A percentile compares a stretch with the other conserved stretches of the same genome.
phyloP scores from a whole-genome alignment of 2,888 invertebrate genomes.

The Luperina testacea region DNA sequence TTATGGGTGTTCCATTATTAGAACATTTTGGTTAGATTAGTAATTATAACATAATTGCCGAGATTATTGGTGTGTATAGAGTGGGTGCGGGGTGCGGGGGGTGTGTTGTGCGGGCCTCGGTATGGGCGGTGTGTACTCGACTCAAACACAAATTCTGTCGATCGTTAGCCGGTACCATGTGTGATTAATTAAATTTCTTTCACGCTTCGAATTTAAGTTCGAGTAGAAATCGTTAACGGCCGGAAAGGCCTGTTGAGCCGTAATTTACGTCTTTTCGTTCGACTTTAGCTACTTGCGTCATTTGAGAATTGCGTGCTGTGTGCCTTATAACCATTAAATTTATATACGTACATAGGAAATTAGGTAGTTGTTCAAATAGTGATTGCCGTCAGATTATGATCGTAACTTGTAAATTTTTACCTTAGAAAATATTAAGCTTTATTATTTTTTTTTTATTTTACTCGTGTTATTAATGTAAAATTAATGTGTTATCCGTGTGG shows the following conservation, averaged over 20 bases:
- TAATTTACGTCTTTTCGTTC: conserved; percentile 87
- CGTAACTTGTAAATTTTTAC: conserved; percentile 77
- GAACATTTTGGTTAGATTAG: conserved; percentile 49
- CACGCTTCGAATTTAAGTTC: conserved; percentile 85
- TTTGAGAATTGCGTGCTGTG: conserved; percentile 86
- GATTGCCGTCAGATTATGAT: conserved; percentile 83
- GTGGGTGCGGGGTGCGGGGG: conserved; percentile 17
- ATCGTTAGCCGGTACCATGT: conserved; percentile 73
- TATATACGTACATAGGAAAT: conserved; percentile 87
- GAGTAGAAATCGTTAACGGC: conserved; percentile 85
- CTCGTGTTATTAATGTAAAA: conserved; percentile 67
- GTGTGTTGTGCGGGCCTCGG: conserved; percentile 31
- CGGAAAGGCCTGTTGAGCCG: conserved; percentile 88
- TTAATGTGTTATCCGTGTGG: conserved; percentile 66
- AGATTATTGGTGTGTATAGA: conserved; percentile 51
- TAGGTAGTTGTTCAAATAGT: conserved; percentile 85
- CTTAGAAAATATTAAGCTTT: conserved; percentile 69
- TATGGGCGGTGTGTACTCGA: conserved; percentile 42
- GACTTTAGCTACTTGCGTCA: conserved; percentile 84
- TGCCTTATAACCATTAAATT: conserved; percentile 85
- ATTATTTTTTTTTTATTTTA: conserved; percentile 65
- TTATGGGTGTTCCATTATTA: conserved; percentile 30
- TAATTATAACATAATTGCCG: conserved; percentile 54
- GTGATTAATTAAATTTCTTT: conserved; percentile 89
- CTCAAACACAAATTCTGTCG: conserved; percentile 62